Percentiles rank a stretch among this genome's conserved stretches.
These are phyloP conservation scores for Andrena haemorrhoa DNA, from an alignment of 2,888 invertebrate genomes.

Conservation along the genomic window DNA sequence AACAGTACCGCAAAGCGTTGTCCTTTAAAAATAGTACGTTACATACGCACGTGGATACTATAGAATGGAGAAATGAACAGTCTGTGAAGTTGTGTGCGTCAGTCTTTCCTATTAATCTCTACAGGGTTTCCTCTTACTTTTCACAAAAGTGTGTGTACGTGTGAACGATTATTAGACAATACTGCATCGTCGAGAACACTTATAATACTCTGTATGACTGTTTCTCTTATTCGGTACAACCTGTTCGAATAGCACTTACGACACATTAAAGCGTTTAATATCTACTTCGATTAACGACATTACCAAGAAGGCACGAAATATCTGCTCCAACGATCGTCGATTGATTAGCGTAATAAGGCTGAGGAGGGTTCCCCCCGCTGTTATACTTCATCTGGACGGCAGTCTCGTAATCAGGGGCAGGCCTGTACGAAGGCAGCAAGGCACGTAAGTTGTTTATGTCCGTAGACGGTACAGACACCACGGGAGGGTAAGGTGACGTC, in stretches of 20 bases:
- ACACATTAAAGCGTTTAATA: slow-evolving; percentile 70
- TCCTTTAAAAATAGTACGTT: slow-evolving; percentile 4
- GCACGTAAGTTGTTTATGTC: slow-evolving; percentile 88
- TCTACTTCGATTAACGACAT: slow-evolving; percentile 81
- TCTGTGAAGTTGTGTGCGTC: slow-evolving; percentile 56
- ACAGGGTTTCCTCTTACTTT: slow-evolving; percentile 29
- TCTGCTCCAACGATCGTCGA: slow-evolving; percentile 82
- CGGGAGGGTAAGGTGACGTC: slow-evolving; percentile 81
- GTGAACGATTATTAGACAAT: slow-evolving; percentile 33
- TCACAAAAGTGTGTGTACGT: neutral
- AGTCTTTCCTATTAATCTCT: slow-evolving; percentile 61
- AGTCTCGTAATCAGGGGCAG: slow-evolving; percentile 97
- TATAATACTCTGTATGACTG: slow-evolving; percentile 20
- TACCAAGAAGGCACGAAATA: slow-evolving; percentile 80
- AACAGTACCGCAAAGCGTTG: neutral
- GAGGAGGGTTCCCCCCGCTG: slow-evolving; percentile 78
- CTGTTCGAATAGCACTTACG: neutral
- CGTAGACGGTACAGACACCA: slow-evolving; percentile 82
- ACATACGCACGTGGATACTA: neutral
- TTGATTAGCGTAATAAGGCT: slow-evolving; percentile 83
- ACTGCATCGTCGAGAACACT: slow-evolving; percentile 32
- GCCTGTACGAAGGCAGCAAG: slow-evolving; percentile 93
- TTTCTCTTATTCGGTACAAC: slow-evolving; percentile 11
- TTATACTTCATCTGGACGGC: slow-evolving; percentile 94
- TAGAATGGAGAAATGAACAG: slow-evolving; percentile 9